Conservation (phyloP, 2,888 invertebrate genomes). For the Coleophora flavipennella region DNA sequence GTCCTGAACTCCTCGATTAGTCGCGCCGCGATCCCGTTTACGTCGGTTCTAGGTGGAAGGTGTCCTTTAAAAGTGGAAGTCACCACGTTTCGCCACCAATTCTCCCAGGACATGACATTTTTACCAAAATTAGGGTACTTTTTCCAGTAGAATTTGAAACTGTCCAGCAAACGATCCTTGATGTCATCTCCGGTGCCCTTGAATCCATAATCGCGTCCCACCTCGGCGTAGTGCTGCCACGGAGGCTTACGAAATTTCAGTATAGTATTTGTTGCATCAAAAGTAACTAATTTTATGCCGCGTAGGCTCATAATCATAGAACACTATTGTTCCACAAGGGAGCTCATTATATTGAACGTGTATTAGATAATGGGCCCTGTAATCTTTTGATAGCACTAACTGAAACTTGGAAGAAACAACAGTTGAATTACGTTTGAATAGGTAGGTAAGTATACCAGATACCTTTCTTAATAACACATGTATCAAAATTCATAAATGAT, state of each 20-base stretch:
- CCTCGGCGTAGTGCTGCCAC: conserved; percentile 81
- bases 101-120: conserved; percentile 79
- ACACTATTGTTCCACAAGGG: too few relatives aligned
- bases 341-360: too few relatives aligned
- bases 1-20: conserved; percentile 82
- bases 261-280: conserved; percentile 91
- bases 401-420: too few relatives aligned
- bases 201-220: conserved; percentile 80
- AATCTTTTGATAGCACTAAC: too few relatives aligned
- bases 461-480: too few relatives aligned
- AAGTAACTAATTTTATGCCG: conserved; percentile 80
- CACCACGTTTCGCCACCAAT: conserved; percentile 87
- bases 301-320: conserved; percentile 50
- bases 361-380: too few relatives aligned
- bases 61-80: conserved; percentile 74
- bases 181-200: conserved; percentile 64
- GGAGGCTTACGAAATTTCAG: conserved; percentile 79
- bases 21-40: conserved; percentile 62
- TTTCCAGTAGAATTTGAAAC: conserved; percentile 75
- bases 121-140: conserved; percentile 88
- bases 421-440: too few relatives aligned
- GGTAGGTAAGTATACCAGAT: too few relatives aligned
- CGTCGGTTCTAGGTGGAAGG: conserved; percentile 32
- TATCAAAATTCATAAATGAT: too few relatives aligned
- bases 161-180: conserved; percentile 75